Conservation (phyloP, 2,113 vertebrate species). For the Eleginops maclovinus region DNA sequence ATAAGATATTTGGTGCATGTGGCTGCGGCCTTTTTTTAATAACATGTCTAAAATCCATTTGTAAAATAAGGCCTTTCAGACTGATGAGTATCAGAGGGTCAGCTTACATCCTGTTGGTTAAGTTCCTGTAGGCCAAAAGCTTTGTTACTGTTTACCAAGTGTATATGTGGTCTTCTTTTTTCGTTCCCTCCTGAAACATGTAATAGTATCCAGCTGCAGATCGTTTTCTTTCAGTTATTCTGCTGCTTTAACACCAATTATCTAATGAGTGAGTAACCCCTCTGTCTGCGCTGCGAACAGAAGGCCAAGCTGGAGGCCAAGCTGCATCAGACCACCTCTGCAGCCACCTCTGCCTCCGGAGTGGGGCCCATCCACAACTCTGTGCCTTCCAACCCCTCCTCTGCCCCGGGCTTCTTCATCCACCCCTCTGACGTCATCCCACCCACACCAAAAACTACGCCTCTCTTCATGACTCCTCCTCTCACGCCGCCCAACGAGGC, state of each 20-base stretch:
- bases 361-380: conserved; percentile 95
- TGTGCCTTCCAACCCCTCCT: conserved; percentile 93
- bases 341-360: conserved; percentile 88
- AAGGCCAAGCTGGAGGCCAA: conserved; percentile 99
- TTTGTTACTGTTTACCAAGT: no score
- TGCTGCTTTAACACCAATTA: background rate
- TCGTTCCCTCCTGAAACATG: no score
- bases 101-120: no score
- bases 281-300: conserved; percentile 79
- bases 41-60: no score
- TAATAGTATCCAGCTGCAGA: background rate
- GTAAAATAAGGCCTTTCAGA: no score
- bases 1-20: no score
- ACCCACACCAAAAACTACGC: conserved; percentile 98
- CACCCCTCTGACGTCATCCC: conserved; percentile 99
- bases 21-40: no score
- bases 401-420: conserved; percentile 96
- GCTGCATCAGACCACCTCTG: conserved; percentile 97
- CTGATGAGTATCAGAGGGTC: no score
- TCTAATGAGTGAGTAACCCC: background rate
- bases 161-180: no score
- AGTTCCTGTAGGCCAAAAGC: no score
- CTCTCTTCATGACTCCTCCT: conserved; percentile 98
- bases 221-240: background rate
- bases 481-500: conserved; percentile 98